Conservation (phyloP, 2,888 invertebrate genomes). For the Plebejus anna region DNA sequence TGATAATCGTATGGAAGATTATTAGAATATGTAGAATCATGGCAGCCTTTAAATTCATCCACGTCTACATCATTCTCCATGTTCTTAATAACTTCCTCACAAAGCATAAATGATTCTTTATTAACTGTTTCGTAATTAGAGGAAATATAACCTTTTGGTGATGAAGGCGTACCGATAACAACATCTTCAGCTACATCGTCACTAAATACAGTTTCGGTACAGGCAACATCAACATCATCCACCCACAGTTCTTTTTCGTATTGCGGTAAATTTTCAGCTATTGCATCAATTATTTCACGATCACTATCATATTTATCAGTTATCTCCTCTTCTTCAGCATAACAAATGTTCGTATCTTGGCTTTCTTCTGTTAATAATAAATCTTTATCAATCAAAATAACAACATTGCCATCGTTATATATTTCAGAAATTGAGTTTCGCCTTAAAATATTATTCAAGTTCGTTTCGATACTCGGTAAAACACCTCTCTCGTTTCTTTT, state of each 20-base stretch:
- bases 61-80: constrained; percentile 55
- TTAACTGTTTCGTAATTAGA: constrained; percentile 42
- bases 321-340: constrained; percentile 53
- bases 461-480: constrained; percentile 47
- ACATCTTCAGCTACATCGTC: constrained; percentile 67
- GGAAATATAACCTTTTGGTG: constrained; percentile 47
- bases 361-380: constrained; percentile 63
- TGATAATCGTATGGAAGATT: constrained; percentile 63
- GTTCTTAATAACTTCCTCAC: constrained; percentile 47
- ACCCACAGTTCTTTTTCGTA: constrained; percentile 59
- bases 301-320: constrained; percentile 37
- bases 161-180: constrained; percentile 50
- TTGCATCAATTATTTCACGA: constrained; percentile 30
- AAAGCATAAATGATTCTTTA: constrained; percentile 41
- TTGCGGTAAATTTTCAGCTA: constrained; percentile 37
- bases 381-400: constrained; percentile 66
- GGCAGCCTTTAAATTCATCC: constrained; percentile 58
- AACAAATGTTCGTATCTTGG: constrained; percentile 57
- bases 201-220: constrained; percentile 69
- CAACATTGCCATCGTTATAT: constrained; percentile 64
- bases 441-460: constrained; percentile 54
- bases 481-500: constrained; percentile 48
- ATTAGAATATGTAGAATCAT: constrained; percentile 55
- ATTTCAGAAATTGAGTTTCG: constrained; percentile 66
- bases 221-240: constrained; percentile 69